Base-by-base conservation (phyloP, 2,888 invertebrate genomes). In the Megaustenia siamemsis region DNA sequence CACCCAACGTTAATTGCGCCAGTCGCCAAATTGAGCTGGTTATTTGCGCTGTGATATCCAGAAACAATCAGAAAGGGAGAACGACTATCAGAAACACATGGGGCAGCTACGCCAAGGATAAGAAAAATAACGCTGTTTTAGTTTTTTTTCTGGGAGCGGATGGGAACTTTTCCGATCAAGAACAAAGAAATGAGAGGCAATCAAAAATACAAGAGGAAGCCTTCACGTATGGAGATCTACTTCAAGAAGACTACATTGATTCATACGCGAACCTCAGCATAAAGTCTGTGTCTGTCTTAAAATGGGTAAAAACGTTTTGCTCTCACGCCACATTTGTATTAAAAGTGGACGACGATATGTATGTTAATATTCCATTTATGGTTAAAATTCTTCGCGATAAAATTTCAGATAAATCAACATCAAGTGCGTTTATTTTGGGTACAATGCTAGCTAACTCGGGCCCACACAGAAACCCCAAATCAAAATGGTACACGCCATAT, bases 401-500 rank as follows among this genome's bases (percentile, higher is more conserved):
- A 21, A 15, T 21, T 6, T 4, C 53, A 5, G n/a, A 28, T 43
- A 28, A 32, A 0, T 15, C 38, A 0, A 56, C 21, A 1, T 35
- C 60, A n/a, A 24, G 56, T 38, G 35, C 56, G 12, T 90, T 89
- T 82, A 78, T 91, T 21, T 75, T 90, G 77, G 90, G 91, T 0
- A 75, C 53, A 35, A 73, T 88, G 24, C 88, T 89, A 32, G 63
- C 49, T 1, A 88, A 88, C 28, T 88, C 90, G 12, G 60, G 45
- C 40, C 97, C 98, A 0, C 96, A 97, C 90, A 95, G 97, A 86
- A 97, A 97, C 92, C 77, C 96, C 91, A 96, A 96, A 92, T 97
- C 97, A 82, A 98, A 98, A 94, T 98, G 98, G 95, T 98, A 96
- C 94, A 97, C 98, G 86, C 96, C 97, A n/a, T 95, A 95, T 79